Evolutionary conservation across 2,113 vertebrate genomes (phyloP).

Genomic region (Synodontis membranacea): DNA sequence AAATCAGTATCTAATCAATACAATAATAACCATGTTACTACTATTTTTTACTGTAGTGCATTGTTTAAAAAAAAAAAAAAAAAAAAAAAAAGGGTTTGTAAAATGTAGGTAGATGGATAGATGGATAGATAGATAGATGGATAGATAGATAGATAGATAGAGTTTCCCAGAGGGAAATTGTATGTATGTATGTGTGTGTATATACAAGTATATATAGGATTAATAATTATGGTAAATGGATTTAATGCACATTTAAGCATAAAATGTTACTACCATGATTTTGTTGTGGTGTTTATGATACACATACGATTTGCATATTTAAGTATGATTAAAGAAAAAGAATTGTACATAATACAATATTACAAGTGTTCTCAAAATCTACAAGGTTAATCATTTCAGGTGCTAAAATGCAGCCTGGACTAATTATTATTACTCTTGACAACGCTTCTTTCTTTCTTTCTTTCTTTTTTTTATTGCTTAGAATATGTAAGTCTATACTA

Average conservation of each 20-base stretch:
- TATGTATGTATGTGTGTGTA: no score
- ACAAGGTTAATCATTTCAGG: neutral
- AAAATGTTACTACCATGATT: neutral
- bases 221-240: no score
- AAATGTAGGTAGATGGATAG: no score
- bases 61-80: neutral
- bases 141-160: no score
- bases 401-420: neutral
- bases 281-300: slow-evolving; percentile 6
- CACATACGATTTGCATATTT: no score
- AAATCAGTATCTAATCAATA: neutral
- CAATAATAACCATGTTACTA: no score
- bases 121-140: no score
- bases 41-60: neutral
- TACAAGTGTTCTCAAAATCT: neutral
- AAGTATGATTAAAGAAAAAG: neutral
- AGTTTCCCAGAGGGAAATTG: no score
- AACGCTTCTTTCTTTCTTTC: neutral
- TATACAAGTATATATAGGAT: no score
- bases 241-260: neutral
- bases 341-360: neutral
- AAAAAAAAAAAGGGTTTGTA: no score
- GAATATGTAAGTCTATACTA: neutral
- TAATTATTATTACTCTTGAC: neutral
- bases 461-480: neutral